Evolutionary conservation across 2,113 vertebrate species (phyloP).

Genomic region (Phasianus colchicus): DNA sequence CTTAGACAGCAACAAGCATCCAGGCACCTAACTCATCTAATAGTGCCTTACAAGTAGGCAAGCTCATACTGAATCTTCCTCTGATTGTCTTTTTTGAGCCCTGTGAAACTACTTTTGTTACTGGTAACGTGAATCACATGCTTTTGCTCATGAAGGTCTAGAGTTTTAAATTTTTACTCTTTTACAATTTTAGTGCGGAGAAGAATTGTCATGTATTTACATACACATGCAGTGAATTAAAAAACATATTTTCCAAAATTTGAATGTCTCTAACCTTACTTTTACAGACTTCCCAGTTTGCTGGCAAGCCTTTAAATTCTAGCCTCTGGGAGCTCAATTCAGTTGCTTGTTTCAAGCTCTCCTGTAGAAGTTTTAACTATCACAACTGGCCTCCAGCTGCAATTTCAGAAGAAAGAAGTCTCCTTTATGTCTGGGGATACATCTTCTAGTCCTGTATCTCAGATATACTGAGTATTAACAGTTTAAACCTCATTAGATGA

Average conservation of each 20-base stretch:
- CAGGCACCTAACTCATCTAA: not conserved
- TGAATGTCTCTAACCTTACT: not conserved
- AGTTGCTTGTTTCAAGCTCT: not conserved
- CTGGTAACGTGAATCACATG: fast-evolving
- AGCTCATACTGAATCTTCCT: not conserved
- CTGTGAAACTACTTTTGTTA: not conserved
- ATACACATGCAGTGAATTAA: not conserved
- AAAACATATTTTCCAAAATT: not conserved
- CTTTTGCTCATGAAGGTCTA: not conserved
- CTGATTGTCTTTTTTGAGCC: not conserved
- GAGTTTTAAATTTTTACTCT: not conserved
- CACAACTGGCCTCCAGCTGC: not conserved
- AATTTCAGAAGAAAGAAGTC: not conserved
- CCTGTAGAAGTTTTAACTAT: not conserved
- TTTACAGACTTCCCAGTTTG: not conserved
- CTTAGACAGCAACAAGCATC: not conserved
- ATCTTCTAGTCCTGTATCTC: not conserved
- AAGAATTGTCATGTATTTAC: too few species aligned
- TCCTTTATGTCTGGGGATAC: not conserved
- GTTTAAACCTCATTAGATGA: not conserved
- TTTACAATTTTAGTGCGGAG: not conserved
- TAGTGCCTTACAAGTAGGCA: fast-evolving
- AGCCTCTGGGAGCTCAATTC: not conserved
- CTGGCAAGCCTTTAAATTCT: not conserved
- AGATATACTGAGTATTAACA: fast-evolving